Percentiles rank a stretch among this genome's conserved stretches.
These are phyloP conservation scores for Tribolium freemani DNA, from an alignment of 2,888 invertebrate genomes.

Conservation along the genomic window DNA sequence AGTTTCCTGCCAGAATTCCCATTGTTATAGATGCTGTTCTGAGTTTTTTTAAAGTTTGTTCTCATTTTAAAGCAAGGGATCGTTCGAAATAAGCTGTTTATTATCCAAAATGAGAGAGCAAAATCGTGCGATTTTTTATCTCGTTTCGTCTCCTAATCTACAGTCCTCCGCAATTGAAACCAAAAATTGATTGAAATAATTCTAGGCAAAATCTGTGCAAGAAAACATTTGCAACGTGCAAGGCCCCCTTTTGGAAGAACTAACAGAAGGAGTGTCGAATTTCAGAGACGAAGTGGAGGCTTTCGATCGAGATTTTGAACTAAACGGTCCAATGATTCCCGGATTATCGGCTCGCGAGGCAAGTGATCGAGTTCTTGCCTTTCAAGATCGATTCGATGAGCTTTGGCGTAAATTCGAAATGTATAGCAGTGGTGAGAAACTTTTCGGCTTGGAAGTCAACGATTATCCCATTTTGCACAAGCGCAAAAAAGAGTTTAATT, in stretches of 20 bases:
- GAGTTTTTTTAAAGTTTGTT: no score
- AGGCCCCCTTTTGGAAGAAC: conserved; percentile 80
- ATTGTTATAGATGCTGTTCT: no score
- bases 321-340: conserved; percentile 88
- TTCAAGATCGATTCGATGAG: conserved; percentile 87
- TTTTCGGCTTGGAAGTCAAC: conserved; percentile 87
- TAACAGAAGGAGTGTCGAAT: conserved; percentile 78
- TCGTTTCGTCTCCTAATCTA: no score
- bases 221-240: conserved; percentile 81
- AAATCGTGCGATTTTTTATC: no score
- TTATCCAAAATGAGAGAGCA: no score
- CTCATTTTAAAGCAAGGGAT: no score
- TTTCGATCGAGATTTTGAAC: conserved; percentile 81
- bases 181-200: conserved; percentile 26
- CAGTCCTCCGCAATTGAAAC: background rate
- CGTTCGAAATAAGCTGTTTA: no score
- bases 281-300: conserved; percentile 77
- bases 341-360: conserved; percentile 89
- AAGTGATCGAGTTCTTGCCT: conserved; percentile 82
- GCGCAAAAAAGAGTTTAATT: conserved; percentile 86
- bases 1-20: no score
- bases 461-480: conserved; percentile 86
- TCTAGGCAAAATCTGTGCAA: conserved; percentile 77
- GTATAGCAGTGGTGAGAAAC: conserved; percentile 82
- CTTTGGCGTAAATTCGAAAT: conserved; percentile 86